Evolutionary conservation across 2,113 vertebrate genomes (phyloP).

Genomic region (Sterrhoptilus dennistouni): DNA sequence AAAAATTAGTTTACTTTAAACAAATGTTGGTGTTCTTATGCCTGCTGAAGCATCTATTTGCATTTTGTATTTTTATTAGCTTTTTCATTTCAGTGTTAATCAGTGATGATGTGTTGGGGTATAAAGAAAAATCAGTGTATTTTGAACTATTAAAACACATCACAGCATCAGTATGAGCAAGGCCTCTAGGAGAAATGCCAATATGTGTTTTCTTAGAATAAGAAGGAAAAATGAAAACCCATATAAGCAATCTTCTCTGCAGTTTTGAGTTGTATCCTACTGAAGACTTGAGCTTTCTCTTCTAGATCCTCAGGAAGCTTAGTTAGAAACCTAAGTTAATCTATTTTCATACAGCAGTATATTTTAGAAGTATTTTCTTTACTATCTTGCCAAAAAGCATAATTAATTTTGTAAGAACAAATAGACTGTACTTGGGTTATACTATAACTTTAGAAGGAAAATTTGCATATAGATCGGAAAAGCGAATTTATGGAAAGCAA

Average conservation of each 20-base stretch:
- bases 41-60: not conserved
- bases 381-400: not conserved
- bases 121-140: not conserved
- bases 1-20: not conserved
- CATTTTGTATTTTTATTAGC: not conserved
- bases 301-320: not conserved
- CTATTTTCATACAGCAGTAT: not conserved
- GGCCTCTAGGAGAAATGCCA: not conserved
- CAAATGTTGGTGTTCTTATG: not conserved
- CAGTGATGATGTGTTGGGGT: not conserved
- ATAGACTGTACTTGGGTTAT: not conserved
- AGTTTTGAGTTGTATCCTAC: not conserved
- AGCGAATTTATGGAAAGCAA: not conserved
- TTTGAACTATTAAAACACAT: not conserved
- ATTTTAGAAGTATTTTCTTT: not conserved
- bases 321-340: not conserved
- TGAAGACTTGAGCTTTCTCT: not conserved
- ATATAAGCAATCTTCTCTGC: not conserved
- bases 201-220: not conserved
- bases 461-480: not conserved
- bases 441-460: not conserved
- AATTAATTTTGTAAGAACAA: not conserved
- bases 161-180: not conserved
- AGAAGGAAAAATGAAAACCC: not conserved
- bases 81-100: slow-evolving; percentile 3